Conservation (phyloP, 1,140 invertebrate species). For the Temnothorax nylanderi region DNA sequence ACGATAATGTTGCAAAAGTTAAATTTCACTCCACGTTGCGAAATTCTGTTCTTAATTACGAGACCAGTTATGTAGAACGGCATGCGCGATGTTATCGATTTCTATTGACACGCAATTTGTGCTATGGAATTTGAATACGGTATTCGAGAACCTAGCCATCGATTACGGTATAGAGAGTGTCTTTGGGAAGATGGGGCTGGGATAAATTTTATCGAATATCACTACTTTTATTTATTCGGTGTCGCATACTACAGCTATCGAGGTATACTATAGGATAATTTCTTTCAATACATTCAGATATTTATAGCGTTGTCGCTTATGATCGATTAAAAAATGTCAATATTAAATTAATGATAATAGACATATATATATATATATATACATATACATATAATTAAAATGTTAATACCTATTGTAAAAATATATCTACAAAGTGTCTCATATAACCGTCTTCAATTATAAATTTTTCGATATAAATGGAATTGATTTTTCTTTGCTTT, state of each 20-base stretch:
- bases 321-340: neutral
- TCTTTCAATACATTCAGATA: neutral
- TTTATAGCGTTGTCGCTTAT: neutral
- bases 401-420: constrained; percentile 5
- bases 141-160: constrained; percentile 29
- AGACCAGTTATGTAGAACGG: constrained; percentile 14
- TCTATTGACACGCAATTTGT: constrained; percentile 56
- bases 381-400: neutral
- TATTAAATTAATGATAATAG: neutral
- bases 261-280: neutral
- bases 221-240: constrained; percentile 18
- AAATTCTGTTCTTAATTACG: constrained; percentile 39
- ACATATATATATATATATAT: neutral
- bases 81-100: constrained; percentile 56
- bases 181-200: neutral
- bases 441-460: neutral
- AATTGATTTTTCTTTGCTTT: neutral
- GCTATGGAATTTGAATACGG: constrained; percentile 48
- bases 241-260: neutral
- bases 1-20: constrained; percentile 4
- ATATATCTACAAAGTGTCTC: neutral
- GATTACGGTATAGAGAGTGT: constrained; percentile 11
- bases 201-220: constrained; percentile 33
- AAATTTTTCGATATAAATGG: neutral
- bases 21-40: neutral